Evolutionary conservation across 2,888 invertebrate species (phyloP), one percentile per base, ranked within the genome.

Genomic region (Neria commutata): DNA sequence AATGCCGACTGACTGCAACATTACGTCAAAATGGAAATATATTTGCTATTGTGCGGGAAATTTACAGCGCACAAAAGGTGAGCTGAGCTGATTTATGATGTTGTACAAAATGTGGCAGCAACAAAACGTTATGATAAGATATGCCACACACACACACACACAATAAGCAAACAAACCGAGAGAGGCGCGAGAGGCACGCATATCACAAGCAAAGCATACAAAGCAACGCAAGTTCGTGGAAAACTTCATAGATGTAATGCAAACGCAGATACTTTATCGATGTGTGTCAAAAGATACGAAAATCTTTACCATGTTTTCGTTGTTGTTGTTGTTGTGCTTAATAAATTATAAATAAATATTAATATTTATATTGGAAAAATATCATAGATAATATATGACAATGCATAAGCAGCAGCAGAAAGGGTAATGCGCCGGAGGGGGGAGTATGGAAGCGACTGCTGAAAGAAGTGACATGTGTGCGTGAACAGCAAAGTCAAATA

Each of bases 211-310:
- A 29, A 29, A 29, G 29, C n/a, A n/a, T n/a, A 29, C 29, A 29
- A 29, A 29, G 6, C 29, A 29, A 29, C 29, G 11, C 11, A 29
- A 29, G 11, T 29, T 29, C 29, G 29, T 11, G 11, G 29, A 29
- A 29, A 29, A 29, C 29, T 29, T 29, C 11, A 11, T 29, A 29
- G 29, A 29, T 8, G 14, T 42, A 42, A 19, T 3, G 42, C 6
- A 37, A 6, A 37, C 37, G 11, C 16, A 42, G 19, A 42, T 21
- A 40, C 46, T 52, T 57, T 53, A 53, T 53, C 57, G 19, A 53
- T 47, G 26, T 57, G 29, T 57, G 57, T 57, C 52, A 48, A 25
- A 54, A 52, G 24, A 42, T 42, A 8, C 17, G 3, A 37, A 4
- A 37, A 42, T 21, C n/a, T n/a, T n/a, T n/a, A 42, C 5, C 4